Evolutionary conservation across 2,888 invertebrate genomes (phyloP).

Genomic region (Eupithecia pulchellata): DNA sequence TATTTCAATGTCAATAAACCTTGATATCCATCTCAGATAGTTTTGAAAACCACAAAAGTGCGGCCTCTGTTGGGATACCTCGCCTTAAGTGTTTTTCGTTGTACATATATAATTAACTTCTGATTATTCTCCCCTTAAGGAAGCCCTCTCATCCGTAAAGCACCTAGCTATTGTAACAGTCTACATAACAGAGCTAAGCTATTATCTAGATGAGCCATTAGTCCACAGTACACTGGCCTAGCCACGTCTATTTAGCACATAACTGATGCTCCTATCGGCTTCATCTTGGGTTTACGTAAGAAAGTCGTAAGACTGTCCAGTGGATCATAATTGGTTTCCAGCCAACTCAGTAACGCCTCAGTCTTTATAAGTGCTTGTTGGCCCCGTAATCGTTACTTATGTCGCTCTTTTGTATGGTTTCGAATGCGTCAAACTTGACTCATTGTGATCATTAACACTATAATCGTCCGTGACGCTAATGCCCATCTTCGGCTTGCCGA

Average conservation of each 20-base stretch:
- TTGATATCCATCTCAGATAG: no score
- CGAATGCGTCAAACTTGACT: background rate
- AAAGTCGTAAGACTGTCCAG: conserved; percentile 7
- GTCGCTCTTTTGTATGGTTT: background rate
- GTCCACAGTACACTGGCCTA: conserved; percentile 33
- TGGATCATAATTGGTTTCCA: background rate
- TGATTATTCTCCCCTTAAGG: background rate
- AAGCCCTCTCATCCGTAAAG: background rate
- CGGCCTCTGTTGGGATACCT: no score
- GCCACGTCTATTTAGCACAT: conserved; percentile 30
- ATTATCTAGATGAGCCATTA: conserved; percentile 27
- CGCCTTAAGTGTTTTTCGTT: no score
- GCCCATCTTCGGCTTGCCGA: no score
- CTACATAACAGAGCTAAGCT: conserved; percentile 22
- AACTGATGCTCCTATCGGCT: conserved; percentile 28
- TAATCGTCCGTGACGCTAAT: no score
- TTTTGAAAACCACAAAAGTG: no score
- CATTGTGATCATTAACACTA: background rate
- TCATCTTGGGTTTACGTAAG: conserved; percentile 32
- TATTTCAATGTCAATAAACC: no score
- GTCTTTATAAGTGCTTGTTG: background rate
- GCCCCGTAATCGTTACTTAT: background rate
- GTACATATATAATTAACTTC: background rate
- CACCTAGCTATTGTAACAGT: conserved; percentile 3
- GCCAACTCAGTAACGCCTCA: background rate